Percentiles rank a stretch among this genome's conserved stretches.
Conservation (phyloP, 2,113 vertebrate genomes). For the Burhinus bistriatus region DNA sequence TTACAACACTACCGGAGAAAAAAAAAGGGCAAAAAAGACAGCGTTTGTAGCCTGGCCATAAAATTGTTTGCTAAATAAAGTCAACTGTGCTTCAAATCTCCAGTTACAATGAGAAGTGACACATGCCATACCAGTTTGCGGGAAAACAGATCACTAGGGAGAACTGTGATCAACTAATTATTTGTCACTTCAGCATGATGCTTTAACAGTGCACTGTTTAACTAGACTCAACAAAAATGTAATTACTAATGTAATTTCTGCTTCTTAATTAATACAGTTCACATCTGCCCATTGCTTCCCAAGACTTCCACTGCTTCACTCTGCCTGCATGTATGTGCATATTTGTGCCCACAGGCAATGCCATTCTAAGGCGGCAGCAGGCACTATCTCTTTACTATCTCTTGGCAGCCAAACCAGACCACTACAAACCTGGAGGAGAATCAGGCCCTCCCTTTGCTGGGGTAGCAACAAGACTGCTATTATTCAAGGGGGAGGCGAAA, state of each 20-base stretch:
- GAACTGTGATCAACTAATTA: neutral
- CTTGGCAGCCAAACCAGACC: neutral
- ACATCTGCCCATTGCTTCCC: neutral
- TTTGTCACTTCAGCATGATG: neutral
- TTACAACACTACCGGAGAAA: neutral
- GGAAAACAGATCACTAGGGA: neutral
- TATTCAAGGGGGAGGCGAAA: neutral
- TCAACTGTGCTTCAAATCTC: neutral
- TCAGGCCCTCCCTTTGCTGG: neutral
- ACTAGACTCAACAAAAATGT: neutral
- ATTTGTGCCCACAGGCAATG: neutral
- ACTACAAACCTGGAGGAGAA: neutral
- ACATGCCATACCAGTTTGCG: neutral
- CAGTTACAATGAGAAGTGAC: neutral
- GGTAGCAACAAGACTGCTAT: neutral
- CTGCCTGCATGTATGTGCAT: accelerated
- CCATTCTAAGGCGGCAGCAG: accelerated
- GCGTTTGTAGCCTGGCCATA: neutral
- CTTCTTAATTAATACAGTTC: neutral
- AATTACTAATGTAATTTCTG: neutral
- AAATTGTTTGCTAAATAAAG: neutral
- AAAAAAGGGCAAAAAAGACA: neutral
- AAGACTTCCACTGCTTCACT: neutral
- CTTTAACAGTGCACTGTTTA: neutral
- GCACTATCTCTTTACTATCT: neutral